Conservation (phyloP, 2,113 vertebrate genomes). For the Daphoenositta chrysoptera region DNA sequence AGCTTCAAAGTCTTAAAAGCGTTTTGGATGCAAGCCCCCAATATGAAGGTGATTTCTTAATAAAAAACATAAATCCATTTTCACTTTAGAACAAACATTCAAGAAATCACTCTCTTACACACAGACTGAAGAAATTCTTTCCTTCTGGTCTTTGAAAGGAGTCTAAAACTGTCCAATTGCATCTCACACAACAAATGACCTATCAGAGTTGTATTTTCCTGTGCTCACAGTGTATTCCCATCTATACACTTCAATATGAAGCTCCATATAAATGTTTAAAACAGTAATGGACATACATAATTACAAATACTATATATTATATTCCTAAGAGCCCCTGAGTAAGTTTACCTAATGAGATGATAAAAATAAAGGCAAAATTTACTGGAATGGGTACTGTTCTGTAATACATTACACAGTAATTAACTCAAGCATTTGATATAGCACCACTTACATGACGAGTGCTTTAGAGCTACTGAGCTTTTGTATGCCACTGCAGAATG, state of each 20-base stretch:
- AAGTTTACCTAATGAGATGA: neutral
- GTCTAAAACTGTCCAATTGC: neutral
- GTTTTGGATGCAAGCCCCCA: neutral
- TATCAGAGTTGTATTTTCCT: neutral
- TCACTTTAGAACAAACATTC: neutral
- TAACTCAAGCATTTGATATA: neutral
- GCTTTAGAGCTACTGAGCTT: neutral
- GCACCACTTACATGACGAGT: neutral
- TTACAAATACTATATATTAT: neutral
- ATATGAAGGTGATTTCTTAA: neutral
- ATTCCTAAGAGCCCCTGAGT: neutral
- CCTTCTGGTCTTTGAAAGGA: neutral
- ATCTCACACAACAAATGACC: neutral
- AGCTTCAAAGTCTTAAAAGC: neutral
- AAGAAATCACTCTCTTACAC: neutral
- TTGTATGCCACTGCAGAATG: rapidly evolving
- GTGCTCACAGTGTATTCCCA: neutral
- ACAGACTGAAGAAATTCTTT: neutral
- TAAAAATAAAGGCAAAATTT: neutral
- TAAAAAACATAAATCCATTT: neutral
- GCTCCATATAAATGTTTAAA: neutral
- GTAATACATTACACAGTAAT: neutral
- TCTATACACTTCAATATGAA: neutral
- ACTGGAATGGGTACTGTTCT: neutral
- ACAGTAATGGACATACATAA: neutral